Percentiles rank a stretch among this genome's conserved stretches.
These are phyloP conservation scores for Clistopyga incitator DNA, from an alignment of 2,888 invertebrate species.

Conservation along the genomic window DNA sequence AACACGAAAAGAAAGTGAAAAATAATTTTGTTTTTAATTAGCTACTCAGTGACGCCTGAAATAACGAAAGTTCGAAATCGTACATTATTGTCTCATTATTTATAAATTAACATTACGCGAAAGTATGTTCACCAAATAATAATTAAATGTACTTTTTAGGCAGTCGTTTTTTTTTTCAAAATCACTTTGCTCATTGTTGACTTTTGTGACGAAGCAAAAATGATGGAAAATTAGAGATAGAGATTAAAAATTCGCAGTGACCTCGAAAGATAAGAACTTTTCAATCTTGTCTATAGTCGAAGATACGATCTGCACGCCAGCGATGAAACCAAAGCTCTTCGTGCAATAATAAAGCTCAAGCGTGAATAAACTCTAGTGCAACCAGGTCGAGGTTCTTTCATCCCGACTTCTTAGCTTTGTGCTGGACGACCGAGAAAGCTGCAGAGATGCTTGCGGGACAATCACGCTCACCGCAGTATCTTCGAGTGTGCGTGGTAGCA, in stretches of 20 bases:
- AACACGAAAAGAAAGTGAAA: not conserved
- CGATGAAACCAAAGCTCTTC: constrained; percentile 31
- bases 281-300: not conserved
- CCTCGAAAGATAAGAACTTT: constrained; percentile 33
- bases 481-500: not conserved
- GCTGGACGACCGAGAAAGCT: not conserved
- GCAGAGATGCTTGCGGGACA: not conserved
- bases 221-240: not conserved
- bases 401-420: constrained; percentile 14
- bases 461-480: not conserved
- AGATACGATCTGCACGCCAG: not conserved
- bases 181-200: too few species aligned
- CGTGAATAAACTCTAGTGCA: constrained; percentile 36
- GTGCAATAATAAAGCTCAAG: constrained; percentile 44
- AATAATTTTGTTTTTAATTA: too few species aligned
- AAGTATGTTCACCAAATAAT: too few species aligned
- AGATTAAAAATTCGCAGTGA: constrained; percentile 21
- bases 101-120: too few species aligned
- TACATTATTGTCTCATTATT: too few species aligned
- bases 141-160: too few species aligned
- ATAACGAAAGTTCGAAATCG: too few species aligned
- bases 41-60: too few species aligned
- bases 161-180: too few species aligned
- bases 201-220: too few species aligned
- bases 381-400: constrained; percentile 58